A percentile compares a stretch with the other conserved stretches of the same genome.
Conservation (phyloP, 2,113 vertebrate species). For the Pithys albifrons region DNA sequence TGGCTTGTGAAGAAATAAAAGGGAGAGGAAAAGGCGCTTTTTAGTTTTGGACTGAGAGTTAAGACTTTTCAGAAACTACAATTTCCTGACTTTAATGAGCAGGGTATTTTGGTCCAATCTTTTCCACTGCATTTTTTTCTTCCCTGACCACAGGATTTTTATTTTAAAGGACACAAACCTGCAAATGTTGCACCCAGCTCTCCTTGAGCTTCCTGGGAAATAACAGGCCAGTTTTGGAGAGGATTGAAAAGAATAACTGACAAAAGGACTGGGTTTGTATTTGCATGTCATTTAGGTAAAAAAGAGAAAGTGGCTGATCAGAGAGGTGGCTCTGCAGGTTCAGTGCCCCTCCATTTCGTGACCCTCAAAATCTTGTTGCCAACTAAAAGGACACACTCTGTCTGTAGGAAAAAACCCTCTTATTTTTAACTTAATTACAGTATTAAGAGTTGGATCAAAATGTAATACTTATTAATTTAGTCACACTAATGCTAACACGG, state of each 20-base stretch:
- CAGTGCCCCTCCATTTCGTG: not conserved
- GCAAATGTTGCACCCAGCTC: not conserved
- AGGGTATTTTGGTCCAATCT: not conserved
- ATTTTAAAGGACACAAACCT: constrained; percentile 12
- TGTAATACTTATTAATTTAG: not conserved
- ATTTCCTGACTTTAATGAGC: constrained; percentile 20
- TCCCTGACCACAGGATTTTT: not conserved
- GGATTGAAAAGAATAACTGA: not conserved
- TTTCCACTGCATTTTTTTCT: constrained; percentile 41
- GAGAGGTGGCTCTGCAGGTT: not conserved
- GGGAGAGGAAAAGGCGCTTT: not conserved
- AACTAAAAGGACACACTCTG: not conserved
- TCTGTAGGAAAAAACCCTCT: not conserved
- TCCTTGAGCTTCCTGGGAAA: not conserved
- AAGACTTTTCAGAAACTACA: not conserved
- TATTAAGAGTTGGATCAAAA: not conserved
- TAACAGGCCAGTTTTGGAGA: not conserved
- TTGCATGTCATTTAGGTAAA: not conserved
- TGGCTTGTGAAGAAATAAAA: not conserved
- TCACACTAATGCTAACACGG: not conserved
- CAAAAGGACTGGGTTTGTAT: not conserved
- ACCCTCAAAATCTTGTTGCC: not conserved
- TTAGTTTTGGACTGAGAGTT: constrained; percentile 29
- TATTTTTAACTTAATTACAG: not conserved
- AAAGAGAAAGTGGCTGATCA: not conserved